Evolutionary conservation across 1,140 invertebrate species (phyloP).

Genomic region (Yoshiicerus persimilis): DNA sequence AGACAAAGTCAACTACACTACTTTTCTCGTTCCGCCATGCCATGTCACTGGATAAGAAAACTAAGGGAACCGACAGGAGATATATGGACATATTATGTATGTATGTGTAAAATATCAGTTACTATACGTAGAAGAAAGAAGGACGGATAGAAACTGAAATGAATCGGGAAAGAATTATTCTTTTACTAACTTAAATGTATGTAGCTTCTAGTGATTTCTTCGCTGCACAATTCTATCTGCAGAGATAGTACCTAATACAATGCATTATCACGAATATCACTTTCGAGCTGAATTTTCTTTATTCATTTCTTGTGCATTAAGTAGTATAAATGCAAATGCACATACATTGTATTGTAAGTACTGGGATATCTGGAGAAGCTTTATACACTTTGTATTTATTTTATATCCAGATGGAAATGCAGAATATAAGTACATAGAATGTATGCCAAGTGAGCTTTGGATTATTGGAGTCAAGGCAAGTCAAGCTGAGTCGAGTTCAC

Average conservation of each 20-base stretch:
- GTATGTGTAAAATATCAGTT: not conserved
- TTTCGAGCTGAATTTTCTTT: not conserved
- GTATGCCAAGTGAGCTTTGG: not conserved
- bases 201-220: too few relatives aligned
- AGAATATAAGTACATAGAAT: not conserved
- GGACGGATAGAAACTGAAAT: not conserved
- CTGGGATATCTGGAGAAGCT: too few relatives aligned
- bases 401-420: too few relatives aligned
- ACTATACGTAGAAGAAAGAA: not conserved
- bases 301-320: not conserved
- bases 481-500: not conserved
- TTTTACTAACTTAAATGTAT: not conserved
- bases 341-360: too few relatives aligned
- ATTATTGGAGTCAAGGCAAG: not conserved
- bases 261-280: not conserved
- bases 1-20: conserved; percentile 2
- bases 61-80: not conserved
- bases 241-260: not conserved
- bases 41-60: not conserved
- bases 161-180: not conserved
- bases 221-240: not conserved
- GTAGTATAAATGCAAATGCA: not conserved
- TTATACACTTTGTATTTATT: too few relatives aligned
- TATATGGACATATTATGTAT: not conserved
- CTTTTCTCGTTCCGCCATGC: not conserved